Evolutionary conservation across 1,140 invertebrate genomes (phyloP).

Genomic region (Drosophila asahinai): DNA sequence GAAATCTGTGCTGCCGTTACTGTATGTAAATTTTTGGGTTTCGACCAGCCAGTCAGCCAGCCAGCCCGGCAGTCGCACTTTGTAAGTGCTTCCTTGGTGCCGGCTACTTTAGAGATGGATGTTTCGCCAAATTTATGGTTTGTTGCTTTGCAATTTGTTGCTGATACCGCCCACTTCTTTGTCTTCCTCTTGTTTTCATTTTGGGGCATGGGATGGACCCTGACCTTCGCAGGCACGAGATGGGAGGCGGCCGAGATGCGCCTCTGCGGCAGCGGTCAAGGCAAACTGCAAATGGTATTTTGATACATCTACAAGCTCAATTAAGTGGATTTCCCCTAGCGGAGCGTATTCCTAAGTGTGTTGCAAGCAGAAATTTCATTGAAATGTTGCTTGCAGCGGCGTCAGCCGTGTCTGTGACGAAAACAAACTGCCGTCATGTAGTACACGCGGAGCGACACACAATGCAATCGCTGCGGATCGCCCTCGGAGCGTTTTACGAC

Average conservation of each 20-base stretch:
- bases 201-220: constrained; percentile 11
- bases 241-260: constrained; percentile 10
- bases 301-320: constrained; percentile 1
- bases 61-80: constrained; percentile 8
- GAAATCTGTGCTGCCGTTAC: constrained; percentile 19
- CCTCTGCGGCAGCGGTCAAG: constrained; percentile 22
- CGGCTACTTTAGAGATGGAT: constrained; percentile 18
- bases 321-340: constrained; percentile 1
- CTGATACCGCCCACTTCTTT: constrained; percentile 18
- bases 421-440: constrained; percentile 36
- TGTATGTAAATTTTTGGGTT: constrained; percentile 62
- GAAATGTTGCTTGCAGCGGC: constrained; percentile 14
- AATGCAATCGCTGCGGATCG: constrained; percentile 25
- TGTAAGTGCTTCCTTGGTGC: constrained; percentile 42
- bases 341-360: constrained; percentile 6
- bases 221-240: constrained; percentile 31
- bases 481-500: constrained; percentile 36
- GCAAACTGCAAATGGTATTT: constrained; percentile 21
- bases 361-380: constrained; percentile 20
- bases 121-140: constrained; percentile 48
- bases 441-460: not conserved
- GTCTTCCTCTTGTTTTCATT: constrained; percentile 21
- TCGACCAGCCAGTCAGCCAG: constrained; percentile 15
- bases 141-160: constrained; percentile 38
- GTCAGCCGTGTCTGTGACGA: constrained; percentile 13